Evolutionary conservation across 2,113 vertebrate species (phyloP), one percentile per base, ranked within the genome.

Genomic region (Spermophilus dauricus): DNA sequence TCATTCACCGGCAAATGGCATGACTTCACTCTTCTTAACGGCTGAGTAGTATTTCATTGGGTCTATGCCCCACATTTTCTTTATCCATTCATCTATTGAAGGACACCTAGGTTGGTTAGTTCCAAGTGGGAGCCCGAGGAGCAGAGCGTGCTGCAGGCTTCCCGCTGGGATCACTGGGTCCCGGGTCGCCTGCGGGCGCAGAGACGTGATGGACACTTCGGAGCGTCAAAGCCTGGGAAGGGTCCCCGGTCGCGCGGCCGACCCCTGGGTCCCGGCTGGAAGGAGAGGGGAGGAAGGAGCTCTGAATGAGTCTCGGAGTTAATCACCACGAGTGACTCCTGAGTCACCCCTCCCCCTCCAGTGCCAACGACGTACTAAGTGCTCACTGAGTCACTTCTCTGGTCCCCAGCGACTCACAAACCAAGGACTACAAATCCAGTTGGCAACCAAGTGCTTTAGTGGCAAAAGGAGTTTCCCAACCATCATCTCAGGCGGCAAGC

Each of bases 341-440:
- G 96, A 96, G 82, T 97, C 97, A 97, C 83, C 87, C 37, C 17
- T 45, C 32, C 89, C 56, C 34, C 42, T 34, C 39, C 65, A 30
- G 86, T n/a, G 94, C 94, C 91, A 83, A 28, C 8, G 39, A 77
- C 48, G 81, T 67, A 20, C 91, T 86, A 18, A 95, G 78, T 12
- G 70, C 70, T 88, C 84, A 13, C 1, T 96, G 97, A 98, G 94
- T 98, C 98, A 98, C 80, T 90, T 73, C 65, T 87, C 84, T 22
- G 39, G 81, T 95, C 96, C 95, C 89, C 32, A 37, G 84, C 93
- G 97, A 95, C 83, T n/a, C 91, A 84, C 77, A 51, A 67, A 48
- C 51, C 84, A 39, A 32, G 82, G 86, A 56, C 67, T 81, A 42
- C 32, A 88, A 96, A 67, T 65, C 76, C 90, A 53, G 30, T 53